Evolutionary conservation across 2,797 vertebrate genomes (phyloP).

Genomic region (Crocidura indochinensis): DNA sequence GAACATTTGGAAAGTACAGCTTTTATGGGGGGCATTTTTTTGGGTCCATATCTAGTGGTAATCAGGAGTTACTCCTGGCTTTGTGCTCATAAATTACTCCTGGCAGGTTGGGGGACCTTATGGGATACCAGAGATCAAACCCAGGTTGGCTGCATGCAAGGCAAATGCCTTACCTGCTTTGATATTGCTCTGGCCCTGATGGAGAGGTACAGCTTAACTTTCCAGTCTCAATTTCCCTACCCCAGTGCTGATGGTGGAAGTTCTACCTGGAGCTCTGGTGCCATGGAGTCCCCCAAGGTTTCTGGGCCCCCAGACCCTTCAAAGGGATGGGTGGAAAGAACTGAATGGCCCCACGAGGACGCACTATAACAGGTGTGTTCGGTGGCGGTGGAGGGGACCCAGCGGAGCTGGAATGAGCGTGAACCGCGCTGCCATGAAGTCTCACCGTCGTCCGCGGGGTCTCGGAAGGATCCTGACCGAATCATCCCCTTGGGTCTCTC

Average conservation of each 20-base stretch:
- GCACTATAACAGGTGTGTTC: conserved; percentile 38
- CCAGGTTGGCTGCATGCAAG: no score
- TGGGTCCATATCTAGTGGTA: no score
- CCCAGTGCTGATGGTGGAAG: conserved; percentile 44
- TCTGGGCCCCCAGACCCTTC: conserved; percentile 79
- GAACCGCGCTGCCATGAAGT: conserved; percentile 80
- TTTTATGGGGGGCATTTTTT: no score
- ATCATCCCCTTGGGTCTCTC: conserved; percentile 98
- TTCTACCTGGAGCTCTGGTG: conserved; percentile 54
- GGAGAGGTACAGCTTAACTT: neutral
- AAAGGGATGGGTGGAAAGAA: conserved; percentile 67
- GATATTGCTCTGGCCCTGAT: no score
- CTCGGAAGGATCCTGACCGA: conserved; percentile 98
- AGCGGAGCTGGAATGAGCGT: conserved; percentile 77
- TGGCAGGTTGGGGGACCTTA: no score
- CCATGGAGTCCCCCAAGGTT: conserved; percentile 67
- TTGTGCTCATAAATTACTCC: no score
- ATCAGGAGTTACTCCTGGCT: no score
- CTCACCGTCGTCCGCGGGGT: conserved; percentile 96
- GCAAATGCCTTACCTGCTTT: no score
- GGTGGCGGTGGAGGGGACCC: conserved; percentile 59
- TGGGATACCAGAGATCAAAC: no score
- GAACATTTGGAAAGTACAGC: neutral
- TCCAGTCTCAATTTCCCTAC: conserved; percentile 59
- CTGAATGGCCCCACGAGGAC: conserved; percentile 73